A percentile compares a stretch with the other conserved stretches of the same genome.
Evolutionary conservation across 2,888 invertebrate species (phyloP).

Genomic region (Acanthosepion pharaonis): DNA sequence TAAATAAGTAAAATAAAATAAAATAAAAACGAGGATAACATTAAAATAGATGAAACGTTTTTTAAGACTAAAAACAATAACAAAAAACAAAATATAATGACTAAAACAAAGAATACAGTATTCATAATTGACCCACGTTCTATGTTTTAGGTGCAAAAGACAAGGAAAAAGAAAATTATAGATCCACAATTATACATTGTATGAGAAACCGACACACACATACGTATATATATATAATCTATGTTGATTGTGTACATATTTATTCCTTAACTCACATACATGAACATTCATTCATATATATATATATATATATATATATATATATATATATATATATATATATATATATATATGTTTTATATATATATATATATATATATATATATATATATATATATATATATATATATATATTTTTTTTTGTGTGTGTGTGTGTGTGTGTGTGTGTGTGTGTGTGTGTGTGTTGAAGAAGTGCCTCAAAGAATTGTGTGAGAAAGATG

Average conservation of each 20-base stretch:
- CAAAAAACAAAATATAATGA: too few relatives aligned
- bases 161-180: too few relatives aligned
- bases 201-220: too few relatives aligned
- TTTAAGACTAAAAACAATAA: too few relatives aligned
- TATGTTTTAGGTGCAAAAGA: too few relatives aligned
- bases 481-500: background rate
- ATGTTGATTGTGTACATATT: background rate
- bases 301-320: conserved; percentile 33
- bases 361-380: background rate
- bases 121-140: too few relatives aligned
- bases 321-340: background rate
- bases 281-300: background rate
- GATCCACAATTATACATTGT: too few relatives aligned
- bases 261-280: background rate
- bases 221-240: background rate
- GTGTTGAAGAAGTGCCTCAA: background rate
- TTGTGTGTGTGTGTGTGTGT: background rate
- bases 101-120: too few relatives aligned
- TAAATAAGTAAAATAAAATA: too few relatives aligned
- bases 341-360: background rate
- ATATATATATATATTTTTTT: background rate
- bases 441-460: background rate
- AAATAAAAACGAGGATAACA: too few relatives aligned
- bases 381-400: conserved; percentile 1
- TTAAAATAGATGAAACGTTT: too few relatives aligned